These are phyloP conservation scores for Cynaeus angustus DNA, from an alignment of 2,888 invertebrate genomes.

Conservation along the genomic window DNA sequence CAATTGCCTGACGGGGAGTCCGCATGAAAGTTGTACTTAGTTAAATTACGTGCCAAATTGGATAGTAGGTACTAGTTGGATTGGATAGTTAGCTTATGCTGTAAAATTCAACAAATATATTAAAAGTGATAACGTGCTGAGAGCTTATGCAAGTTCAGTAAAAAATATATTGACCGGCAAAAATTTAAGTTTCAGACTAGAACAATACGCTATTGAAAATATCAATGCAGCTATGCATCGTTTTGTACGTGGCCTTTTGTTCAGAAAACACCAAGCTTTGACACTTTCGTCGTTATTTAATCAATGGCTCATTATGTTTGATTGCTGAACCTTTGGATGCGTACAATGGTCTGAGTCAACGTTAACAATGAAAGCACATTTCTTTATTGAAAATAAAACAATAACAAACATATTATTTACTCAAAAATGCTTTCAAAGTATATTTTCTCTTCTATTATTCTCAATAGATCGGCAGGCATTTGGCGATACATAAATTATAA, in stretches of 20 bases:
- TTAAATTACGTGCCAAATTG: slow-evolving; percentile 41
- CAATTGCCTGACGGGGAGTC: slow-evolving; percentile 13
- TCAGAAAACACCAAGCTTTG: slow-evolving; percentile 3
- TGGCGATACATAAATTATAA: no score
- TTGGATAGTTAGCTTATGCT: slow-evolving; percentile 23
- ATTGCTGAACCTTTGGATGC: background rate
- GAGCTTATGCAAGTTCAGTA: no score
- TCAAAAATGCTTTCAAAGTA: no score
- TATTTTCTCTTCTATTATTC: no score
- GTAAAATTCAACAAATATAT: slow-evolving; percentile 26
- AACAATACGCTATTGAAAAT: background rate
- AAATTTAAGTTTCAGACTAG: background rate
- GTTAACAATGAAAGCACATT: no score
- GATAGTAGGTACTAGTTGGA: slow-evolving; percentile 21
- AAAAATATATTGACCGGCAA: background rate
- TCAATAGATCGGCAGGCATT: no score
- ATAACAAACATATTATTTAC: no score
- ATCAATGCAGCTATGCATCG: background rate
- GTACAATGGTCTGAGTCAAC: no score
- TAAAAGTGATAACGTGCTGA: background rate
- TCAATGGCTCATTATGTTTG: slow-evolving; percentile 4
- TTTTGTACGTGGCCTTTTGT: slow-evolving; percentile 2
- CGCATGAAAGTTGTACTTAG: slow-evolving; percentile 22
- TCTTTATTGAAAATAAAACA: no score
- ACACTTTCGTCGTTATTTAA: background rate